Evolutionary conservation across 2,113 vertebrate genomes (phyloP).

Genomic region (Crotophaga sulcirostris): DNA sequence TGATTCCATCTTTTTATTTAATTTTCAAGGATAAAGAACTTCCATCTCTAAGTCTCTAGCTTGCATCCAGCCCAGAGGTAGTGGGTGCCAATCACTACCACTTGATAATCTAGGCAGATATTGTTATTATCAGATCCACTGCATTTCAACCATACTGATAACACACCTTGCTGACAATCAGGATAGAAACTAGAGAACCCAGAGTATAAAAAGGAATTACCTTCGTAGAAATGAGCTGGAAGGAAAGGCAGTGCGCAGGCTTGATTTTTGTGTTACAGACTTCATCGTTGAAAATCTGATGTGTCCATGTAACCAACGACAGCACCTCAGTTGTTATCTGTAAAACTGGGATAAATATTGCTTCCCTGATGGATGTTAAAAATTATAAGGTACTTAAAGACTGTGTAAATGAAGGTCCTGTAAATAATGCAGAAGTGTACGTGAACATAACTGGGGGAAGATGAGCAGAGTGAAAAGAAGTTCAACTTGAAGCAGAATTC

Average conservation of each 20-base stretch:
- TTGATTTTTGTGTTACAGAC: neutral
- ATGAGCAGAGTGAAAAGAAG: neutral
- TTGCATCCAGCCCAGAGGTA: neutral
- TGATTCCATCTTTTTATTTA: neutral
- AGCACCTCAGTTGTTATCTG: neutral
- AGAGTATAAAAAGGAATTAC: neutral
- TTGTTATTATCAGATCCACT: neutral
- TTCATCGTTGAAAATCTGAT: neutral
- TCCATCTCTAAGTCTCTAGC: neutral
- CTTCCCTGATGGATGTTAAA: neutral
- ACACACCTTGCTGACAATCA: neutral
- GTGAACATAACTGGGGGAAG: neutral
- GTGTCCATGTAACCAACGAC: neutral
- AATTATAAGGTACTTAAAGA: neutral
- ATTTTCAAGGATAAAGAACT: neutral
- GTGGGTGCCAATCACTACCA: neutral
- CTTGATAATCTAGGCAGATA: neutral
- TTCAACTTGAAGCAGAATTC: neutral
- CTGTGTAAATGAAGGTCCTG: neutral
- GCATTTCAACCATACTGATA: neutral
- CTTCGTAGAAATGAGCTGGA: neutral
- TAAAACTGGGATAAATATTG: neutral
- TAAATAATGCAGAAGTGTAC: slow-evolving; percentile 11
- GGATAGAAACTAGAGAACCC: neutral
- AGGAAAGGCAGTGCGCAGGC: neutral